Evolutionary conservation across 2,888 invertebrate species (phyloP), one percentile per base, ranked within the genome.

Genomic region (Electrophaes corylata): DNA sequence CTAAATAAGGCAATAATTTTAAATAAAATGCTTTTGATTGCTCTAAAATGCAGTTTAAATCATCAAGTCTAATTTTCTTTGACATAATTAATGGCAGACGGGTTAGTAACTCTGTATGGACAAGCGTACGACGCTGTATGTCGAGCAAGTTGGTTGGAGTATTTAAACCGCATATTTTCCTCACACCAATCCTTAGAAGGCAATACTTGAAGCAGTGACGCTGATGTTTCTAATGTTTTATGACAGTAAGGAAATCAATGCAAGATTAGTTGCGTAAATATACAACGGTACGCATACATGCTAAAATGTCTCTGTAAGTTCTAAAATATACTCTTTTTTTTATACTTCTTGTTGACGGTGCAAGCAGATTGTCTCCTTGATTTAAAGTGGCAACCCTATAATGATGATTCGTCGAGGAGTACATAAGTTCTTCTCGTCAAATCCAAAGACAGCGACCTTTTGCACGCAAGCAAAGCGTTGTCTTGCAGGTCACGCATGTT

Each of bases 81-180:
- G 53, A 57, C 48, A 52, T 50, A 52, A 44, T 31, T 56, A 57
- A 23, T 51, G 51, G 18, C 8, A 3, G 16, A 57, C 57, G 14
- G 41, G 62, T 54, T 63, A n/a, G 54, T 62, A 65, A 65, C 66
- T 60, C 57, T 53, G 66, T 67, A 57, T 33, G 46, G 39, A 40
- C 39, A 23, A 33, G 47, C 47, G 39, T 33, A 23, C 37, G 39
- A 59, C 44, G 37, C 45, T 44, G 43, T 16, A 54, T 54, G 45
- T 31, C n/a, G n/a, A n/a, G n/a, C n/a, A n/a, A n/a, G n/a, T 44
- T 26, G 44, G 33, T 52, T 39, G 41, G 8, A 39, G 46, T 48
- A 59, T 49, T 50, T 51, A 26, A 35, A 51, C 51, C 40, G 44
- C 54, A 52, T 61, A 45, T 53, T 57, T 64, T 46, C 41, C 45